These are phyloP conservation scores for Netelia inedita DNA, from an alignment of 2,888 invertebrate genomes.

Conservation along the genomic window DNA sequence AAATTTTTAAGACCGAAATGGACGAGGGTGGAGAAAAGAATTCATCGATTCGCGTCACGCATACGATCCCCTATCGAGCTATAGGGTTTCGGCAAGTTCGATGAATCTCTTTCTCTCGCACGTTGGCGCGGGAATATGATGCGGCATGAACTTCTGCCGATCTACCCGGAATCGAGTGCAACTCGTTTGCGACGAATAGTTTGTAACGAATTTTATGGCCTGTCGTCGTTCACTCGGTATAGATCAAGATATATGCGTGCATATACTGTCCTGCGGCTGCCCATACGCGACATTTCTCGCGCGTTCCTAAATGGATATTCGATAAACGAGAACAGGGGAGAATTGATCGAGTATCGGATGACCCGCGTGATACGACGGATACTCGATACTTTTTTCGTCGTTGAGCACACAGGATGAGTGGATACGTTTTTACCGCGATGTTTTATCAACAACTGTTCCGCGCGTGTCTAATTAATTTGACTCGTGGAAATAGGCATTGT, in stretches of 20 bases:
- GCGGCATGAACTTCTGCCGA: not conserved
- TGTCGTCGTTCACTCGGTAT: not conserved
- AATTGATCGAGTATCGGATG: constrained; percentile 62
- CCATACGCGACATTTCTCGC: constrained; percentile 18
- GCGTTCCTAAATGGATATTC: constrained; percentile 45
- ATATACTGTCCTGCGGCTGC: not conserved
- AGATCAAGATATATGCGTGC: not conserved
- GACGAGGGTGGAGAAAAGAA: too few species aligned
- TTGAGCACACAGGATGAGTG: constrained; percentile 8
- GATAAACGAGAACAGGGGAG: constrained; percentile 38
- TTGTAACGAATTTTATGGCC: not conserved
- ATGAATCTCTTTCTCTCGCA: not conserved
- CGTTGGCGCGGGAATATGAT: not conserved
- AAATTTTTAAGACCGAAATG: not conserved
- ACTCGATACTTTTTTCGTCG: constrained; percentile 21
- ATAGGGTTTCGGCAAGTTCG: not conserved
- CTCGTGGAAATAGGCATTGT: too few species aligned
- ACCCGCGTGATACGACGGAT: constrained; percentile 40
- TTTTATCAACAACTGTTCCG: not conserved
- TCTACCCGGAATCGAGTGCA: not conserved
- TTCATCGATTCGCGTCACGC: too few species aligned
- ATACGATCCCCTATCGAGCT: not conserved
- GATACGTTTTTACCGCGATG: not conserved
- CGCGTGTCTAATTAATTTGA: not conserved
- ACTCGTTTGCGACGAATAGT: not conserved